These are phyloP conservation scores for Bergia sp. DNA, from an alignment of 92 coral and sea anemone species.

Conservation along the genomic window DNA sequence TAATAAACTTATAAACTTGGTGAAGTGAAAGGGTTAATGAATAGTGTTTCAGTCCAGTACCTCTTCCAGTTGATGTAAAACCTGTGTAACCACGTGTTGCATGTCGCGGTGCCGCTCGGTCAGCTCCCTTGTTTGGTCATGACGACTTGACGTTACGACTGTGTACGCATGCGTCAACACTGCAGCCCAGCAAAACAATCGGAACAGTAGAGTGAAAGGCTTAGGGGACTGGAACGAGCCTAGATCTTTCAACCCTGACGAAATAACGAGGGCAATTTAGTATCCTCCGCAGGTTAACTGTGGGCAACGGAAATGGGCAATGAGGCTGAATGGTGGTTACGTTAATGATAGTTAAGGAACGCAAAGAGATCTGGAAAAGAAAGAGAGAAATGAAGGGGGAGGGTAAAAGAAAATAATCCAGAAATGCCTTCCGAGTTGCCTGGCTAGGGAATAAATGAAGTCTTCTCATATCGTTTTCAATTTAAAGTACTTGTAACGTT, in stretches of 20 bases:
- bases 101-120: background rate
- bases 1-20: too few relatives aligned
- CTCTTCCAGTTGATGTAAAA: constrained; percentile 2
- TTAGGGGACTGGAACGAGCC: constrained; percentile 75
- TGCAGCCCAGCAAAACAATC: constrained; percentile 59
- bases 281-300: too few relatives aligned
- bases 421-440: background rate
- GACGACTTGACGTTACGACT: background rate
- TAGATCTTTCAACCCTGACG: constrained; percentile 54
- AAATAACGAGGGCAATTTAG: background rate
- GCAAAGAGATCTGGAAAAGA: too few relatives aligned
- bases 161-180: constrained; percentile 49
- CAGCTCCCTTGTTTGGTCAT: constrained; percentile 4
- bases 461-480: background rate
- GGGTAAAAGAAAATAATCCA: too few relatives aligned
- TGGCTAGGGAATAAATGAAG: background rate
- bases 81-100: background rate
- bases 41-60: background rate
- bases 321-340: too few relatives aligned
- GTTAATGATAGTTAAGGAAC: too few relatives aligned
- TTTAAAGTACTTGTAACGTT: background rate
- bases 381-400: too few relatives aligned
- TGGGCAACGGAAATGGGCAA: too few relatives aligned
- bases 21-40: too few relatives aligned
- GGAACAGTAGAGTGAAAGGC: constrained; percentile 65